Conservation (phyloP, 2,888 invertebrate species). For the Drosophila monieri region DNA sequence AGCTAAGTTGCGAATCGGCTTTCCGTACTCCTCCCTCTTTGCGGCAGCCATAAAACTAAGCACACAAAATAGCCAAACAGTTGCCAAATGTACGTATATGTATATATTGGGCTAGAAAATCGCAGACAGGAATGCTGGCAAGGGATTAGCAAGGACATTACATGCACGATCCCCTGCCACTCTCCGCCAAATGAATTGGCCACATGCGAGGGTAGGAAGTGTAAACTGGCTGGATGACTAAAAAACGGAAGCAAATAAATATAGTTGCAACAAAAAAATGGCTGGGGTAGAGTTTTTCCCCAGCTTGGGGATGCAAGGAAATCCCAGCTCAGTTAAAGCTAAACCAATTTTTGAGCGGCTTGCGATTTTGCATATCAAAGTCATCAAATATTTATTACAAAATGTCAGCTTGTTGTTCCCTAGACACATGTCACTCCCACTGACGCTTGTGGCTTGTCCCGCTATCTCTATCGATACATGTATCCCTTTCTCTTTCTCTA, state of each 20-base stretch:
- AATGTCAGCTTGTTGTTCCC: constrained; percentile 49
- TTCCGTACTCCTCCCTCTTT: constrained; percentile 6
- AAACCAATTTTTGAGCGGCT: constrained; percentile 51
- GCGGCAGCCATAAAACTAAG: constrained; percentile 51
- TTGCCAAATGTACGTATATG: constrained; percentile 31
- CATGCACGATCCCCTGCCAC: constrained; percentile 16
- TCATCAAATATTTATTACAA: constrained; percentile 57
- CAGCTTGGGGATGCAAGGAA: constrained; percentile 17
- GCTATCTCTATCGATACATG: constrained; percentile 6
- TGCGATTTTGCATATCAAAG: constrained; percentile 54
- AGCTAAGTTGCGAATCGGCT: constrained; percentile 14
- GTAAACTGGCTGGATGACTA: constrained; percentile 5
- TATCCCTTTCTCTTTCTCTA: background rate
- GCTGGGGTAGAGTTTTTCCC: constrained; percentile 5
- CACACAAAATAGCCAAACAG: constrained; percentile 33
- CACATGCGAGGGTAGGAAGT: constrained; percentile 22
- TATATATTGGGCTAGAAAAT: constrained; percentile 20
- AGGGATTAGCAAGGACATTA: constrained; percentile 45
- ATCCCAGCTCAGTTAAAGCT: constrained; percentile 39
- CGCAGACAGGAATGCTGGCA: constrained; percentile 36
- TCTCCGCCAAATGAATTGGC: constrained; percentile 41
- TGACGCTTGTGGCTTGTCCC: constrained; percentile 17
- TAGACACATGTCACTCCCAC: constrained; percentile 43
- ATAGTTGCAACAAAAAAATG: constrained; percentile 11
- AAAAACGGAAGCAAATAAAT: constrained; percentile 17